Base-by-base conservation (phyloP, 2,888 invertebrate genomes). In the Germaria angustata region DNA sequence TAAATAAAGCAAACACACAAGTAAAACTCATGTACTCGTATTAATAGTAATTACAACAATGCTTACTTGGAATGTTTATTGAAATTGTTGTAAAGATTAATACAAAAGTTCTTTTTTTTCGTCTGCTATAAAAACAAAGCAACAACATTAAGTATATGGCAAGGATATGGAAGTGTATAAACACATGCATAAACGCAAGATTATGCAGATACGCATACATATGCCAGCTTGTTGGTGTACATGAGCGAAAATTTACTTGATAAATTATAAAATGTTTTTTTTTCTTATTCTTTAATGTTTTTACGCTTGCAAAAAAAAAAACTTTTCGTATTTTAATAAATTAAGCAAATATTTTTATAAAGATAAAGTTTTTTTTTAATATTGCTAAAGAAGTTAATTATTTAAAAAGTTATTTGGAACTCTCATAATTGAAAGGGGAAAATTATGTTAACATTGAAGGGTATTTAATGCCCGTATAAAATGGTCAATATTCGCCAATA, bases 21-120 rank as follows among this genome's bases (percentile, higher is more conserved):
- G 49, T 51, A 53, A 76, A 80, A 71, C 34, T 69, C 34, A 65
- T 80, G 69, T 76, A n/a, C n/a, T n/a, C n/a, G n/a, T n/a, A 76
- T 76, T 76, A 55, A 65, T 39, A 65, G 65, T 76, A 80, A 80
- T 76, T 80, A 80, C 75, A 39, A 63, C 7, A 63, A 63, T 63
- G 69, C 24, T 63, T 73, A 55, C 53, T 77, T 65, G 78, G 73
- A 80, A 82, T 81, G 77, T 84, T 80, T 80, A 84, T 80, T 84
- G 73, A 80, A 80, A 84, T 81, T 83, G 71, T 78, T 81, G 51
- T 13, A 55, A 65, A 78, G 80, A 77, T 83, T 77, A 72, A 76
- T 75, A 34, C 28, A 68, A 72, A 72, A 44, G 36, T 55, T 44
- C 11, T n/a, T 39, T 24, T 41, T 41, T 0, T 41, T 41, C 15